phyloP scores from a whole-genome alignment of 2,113 vertebrate genomes.

The Salvelinus alpinus region DNA sequence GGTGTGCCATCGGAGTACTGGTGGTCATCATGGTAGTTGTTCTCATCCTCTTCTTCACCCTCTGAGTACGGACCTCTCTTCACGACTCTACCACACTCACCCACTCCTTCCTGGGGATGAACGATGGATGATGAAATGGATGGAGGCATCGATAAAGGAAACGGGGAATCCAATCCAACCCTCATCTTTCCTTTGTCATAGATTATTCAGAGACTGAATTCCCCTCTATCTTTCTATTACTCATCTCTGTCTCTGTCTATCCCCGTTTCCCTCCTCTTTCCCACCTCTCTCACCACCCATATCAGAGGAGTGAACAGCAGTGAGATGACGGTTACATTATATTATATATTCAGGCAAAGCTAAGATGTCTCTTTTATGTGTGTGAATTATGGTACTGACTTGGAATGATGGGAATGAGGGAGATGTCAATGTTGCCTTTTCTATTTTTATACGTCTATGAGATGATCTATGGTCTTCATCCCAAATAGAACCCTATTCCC shows the following conservation, averaged over 20 bases:
- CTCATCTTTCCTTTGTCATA: neutral
- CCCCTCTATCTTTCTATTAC: neutral
- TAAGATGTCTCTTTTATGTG: neutral
- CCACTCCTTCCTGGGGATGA: slow-evolving; percentile 11
- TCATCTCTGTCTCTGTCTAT: neutral
- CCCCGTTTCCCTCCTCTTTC: neutral
- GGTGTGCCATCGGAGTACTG: slow-evolving; percentile 68
- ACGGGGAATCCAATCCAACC: neutral
- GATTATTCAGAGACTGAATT: neutral
- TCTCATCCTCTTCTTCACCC: slow-evolving; percentile 74
- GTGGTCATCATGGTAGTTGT: slow-evolving; percentile 72
- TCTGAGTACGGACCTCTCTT: slow-evolving; percentile 59
- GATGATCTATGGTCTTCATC: slow-evolving; percentile 12
- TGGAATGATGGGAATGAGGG: neutral
- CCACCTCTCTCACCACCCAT: neutral
- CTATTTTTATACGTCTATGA: slow-evolving; percentile 59
- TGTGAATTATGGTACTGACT: slow-evolving; percentile 24
- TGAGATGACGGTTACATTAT: neutral
- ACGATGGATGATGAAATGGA: neutral
- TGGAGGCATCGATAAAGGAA: slow-evolving; percentile 15
- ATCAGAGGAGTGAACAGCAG: neutral
- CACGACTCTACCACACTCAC: neutral
- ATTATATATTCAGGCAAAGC: neutral
- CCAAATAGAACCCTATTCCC: too few species aligned
- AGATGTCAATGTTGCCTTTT: slow-evolving; percentile 60